Conservation (phyloP, 2,797 vertebrate species). For the Acipenser oxyrinchus region DNA sequence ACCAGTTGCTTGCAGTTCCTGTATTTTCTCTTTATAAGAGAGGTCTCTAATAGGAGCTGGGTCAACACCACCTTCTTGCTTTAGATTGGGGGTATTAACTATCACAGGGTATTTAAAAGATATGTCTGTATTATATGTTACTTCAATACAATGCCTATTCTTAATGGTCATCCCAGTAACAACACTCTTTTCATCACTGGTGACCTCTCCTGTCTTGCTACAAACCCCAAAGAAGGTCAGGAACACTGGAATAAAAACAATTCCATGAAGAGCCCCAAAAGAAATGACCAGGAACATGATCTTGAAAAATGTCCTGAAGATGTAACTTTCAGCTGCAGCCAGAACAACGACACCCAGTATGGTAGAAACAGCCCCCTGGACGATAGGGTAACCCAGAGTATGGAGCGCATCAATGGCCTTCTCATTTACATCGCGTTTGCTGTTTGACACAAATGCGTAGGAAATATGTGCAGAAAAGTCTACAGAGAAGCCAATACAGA, state of each 20-base stretch:
- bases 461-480: conserved; percentile 80
- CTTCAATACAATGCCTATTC: no score
- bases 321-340: conserved; percentile 60
- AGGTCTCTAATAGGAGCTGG: no score
- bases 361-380: conserved; percentile 74
- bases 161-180: no score
- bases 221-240: conserved; percentile 57
- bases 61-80: no score
- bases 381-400: conserved; percentile 62
- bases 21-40: no score
- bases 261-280: conserved; percentile 64
- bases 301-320: conserved; percentile 80
- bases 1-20: no score
- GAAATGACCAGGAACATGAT: conserved; percentile 75
- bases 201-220: conserved; percentile 18
- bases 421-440: conserved; percentile 41
- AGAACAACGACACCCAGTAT: conserved; percentile 66
- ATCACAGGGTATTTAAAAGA: no score
- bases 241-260: conserved; percentile 76
- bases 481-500: conserved; percentile 81
- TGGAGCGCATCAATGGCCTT: conserved; percentile 57
- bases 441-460: conserved; percentile 65
- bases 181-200: neutral
- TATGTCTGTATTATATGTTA: no score
- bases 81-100: no score